Base-by-base conservation (phyloP, 2,888 invertebrate genomes). In the Scaptomyza reducta region DNA sequence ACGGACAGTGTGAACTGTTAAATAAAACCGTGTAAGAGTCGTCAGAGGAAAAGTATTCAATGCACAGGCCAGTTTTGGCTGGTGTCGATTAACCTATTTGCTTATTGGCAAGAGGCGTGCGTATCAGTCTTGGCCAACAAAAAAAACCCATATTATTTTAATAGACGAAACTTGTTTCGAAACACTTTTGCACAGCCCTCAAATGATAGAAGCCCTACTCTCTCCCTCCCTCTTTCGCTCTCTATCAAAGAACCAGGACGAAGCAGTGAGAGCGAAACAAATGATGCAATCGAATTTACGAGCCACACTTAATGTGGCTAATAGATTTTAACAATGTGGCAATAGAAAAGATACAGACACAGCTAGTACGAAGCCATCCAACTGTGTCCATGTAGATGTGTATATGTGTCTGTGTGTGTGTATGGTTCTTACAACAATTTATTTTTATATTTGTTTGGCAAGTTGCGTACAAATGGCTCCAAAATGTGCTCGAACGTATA, bases 241-340 rank as follows among this genome's bases (percentile, higher is more conserved):
- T 29, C 27, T 22, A 22, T 22, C 0, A 22, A 22, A 22, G 27
- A 7, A 7, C 6, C 27, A 27, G 7, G 27, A 27, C 7, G 7
- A 27, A 33, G 38, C 65, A 47, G 1, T 13, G 13, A 13, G 6
- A 13, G 33, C 10, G 18, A 87, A 88, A 84, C 84, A 84, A 84
- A 84, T 84, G 84, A 84, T 84, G 84, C 88, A 88, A 84, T 84
- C 87, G 84, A 84, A 88, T 84, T 84, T 84, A 84, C 87, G 84
- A 88, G 88, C 89, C 87, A 72, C 84, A 88, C 84, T 88, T 88
- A 84, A 84, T 84, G 84, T 87, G 84, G 84, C 84, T 88, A 84
- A 84, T 84, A 84, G 84, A 84, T 84, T 84, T 88, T 87, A 88
- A 84, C 84, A 84, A 84, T 85, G 87, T 84, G 88, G 87, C 87